Conservation (phyloP, 92 coral and sea anemone species). For the Isaurus tuberculatus region DNA sequence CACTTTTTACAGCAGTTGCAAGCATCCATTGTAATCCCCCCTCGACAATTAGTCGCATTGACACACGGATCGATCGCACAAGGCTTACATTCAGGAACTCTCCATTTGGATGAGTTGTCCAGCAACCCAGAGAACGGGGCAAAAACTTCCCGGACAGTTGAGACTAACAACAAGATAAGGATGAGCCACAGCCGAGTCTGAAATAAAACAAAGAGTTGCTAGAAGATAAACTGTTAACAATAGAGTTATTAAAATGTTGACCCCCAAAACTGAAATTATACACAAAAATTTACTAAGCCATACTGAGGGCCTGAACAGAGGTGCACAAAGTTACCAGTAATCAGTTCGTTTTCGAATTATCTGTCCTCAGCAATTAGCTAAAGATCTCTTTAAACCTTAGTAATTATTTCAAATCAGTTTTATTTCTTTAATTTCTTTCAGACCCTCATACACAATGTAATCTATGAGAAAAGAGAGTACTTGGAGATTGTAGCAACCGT, state of each 20-base stretch:
- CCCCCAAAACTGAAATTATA: neutral
- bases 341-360: no score
- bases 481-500: no score
- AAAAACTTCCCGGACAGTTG: neutral
- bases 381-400: no score
- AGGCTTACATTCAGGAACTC: constrained; percentile 67
- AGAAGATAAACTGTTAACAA: neutral
- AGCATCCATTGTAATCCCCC: constrained; percentile 72
- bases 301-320: no score
- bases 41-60: constrained; percentile 73
- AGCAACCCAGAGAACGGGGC: constrained; percentile 33
- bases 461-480: no score
- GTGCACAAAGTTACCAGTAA: no score
- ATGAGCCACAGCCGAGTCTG: constrained; percentile 30
- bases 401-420: no score
- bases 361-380: no score
- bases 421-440: no score
- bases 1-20: constrained; percentile 85
- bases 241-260: neutral
- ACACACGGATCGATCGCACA: constrained; percentile 72
- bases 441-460: no score
- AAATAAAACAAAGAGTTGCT: neutral
- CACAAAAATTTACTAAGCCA: no score
- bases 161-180: neutral
- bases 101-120: constrained; percentile 3